A percentile compares a stretch with the other conserved stretches of the same genome.
These are phyloP conservation scores for Aleiodes alternator DNA, from an alignment of 2,888 invertebrate genomes.

Conservation along the genomic window DNA sequence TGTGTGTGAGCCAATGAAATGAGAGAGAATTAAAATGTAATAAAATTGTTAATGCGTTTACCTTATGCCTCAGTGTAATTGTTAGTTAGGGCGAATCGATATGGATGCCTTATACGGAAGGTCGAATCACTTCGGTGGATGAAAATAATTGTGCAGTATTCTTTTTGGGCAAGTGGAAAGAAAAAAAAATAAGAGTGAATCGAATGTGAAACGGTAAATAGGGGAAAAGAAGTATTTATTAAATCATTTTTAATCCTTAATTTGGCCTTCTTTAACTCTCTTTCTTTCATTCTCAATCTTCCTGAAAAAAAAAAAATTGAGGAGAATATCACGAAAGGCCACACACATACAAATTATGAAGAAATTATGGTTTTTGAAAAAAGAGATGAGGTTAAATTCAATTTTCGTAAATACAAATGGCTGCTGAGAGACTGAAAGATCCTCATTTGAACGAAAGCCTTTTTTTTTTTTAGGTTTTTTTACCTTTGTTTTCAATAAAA, in stretches of 20 bases:
- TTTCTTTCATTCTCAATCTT: neutral
- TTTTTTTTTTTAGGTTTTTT: too few relatives aligned
- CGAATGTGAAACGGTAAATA: conserved; percentile 22
- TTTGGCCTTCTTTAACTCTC: neutral
- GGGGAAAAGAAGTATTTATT: conserved; percentile 1
- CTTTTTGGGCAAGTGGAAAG: neutral
- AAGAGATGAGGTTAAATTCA: conserved; percentile 20
- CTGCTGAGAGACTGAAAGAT: neutral
- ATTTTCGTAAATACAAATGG: conserved; percentile 2
- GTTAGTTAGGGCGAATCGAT: conserved; percentile 45
- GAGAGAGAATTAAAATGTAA: conserved; percentile 1
- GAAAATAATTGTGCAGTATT: conserved; percentile 18
- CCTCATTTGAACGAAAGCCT: neutral
- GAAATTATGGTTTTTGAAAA: conserved; percentile 25
- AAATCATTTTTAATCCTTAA: conserved; percentile 11
- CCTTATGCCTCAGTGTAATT: conserved; percentile 44
- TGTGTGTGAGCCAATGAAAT: neutral
- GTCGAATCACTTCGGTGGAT: conserved; percentile 40
- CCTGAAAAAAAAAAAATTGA: neutral
- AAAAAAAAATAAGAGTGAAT: neutral
- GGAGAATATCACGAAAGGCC: conserved; percentile 25
- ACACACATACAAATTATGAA: conserved; percentile 8
- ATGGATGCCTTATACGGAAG: conserved; percentile 10
- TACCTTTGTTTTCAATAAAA: too few relatives aligned
- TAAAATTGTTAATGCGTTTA: conserved; percentile 41